Base-by-base conservation (phyloP, 2,888 invertebrate genomes). In the Siphlonurus alternatus region DNA sequence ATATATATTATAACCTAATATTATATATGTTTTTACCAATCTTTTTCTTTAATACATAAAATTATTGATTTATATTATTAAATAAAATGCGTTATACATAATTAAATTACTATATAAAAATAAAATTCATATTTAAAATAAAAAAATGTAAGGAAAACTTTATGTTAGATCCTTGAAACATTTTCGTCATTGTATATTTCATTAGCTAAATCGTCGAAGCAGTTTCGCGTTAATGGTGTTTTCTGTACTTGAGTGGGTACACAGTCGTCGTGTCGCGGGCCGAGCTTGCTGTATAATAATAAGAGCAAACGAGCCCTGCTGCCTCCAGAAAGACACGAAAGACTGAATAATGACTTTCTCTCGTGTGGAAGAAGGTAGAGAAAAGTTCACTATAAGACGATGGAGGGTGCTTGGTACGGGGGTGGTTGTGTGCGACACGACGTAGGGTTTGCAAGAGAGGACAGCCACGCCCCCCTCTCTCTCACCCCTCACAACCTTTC, bases 161-260 rank as follows among this genome's bases (percentile, higher is more conserved):
- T 38, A 10, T 38, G 15, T 10, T 5, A 38, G 5, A 38, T 38
- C 5, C 38, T 38, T 38, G 38, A 38, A 38, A 38, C 38, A 38
- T 38, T 38, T 38, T 38, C 38, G 5, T 38, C 38, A 15, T 38
- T 38, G 56, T 22, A 22, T 56, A 56, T 56, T 56, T 56, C 56
- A 56, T 56, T 56, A 56, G 56, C 56, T 56, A 56, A 56, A 56
- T 56, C 56, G n/a, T n/a, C 15, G 19, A 56, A 20, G 19, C 56
- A 56, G 56, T 56, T 38, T 56, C 56, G 22, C 56, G 56, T 56
- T 56, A 56, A 56, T 56, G 56, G 56, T 56, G 22, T 56, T 56
- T 56, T n/a, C 56, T 56, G 56, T 56, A 22, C 56, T 56, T 22
- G 56, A 56, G 56, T 56, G 56, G 56, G 38, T 38, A 38, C 38